Evolutionary conservation across 2,797 vertebrate genomes (phyloP).

Genomic region (Rhabdophis nuchalis): DNA sequence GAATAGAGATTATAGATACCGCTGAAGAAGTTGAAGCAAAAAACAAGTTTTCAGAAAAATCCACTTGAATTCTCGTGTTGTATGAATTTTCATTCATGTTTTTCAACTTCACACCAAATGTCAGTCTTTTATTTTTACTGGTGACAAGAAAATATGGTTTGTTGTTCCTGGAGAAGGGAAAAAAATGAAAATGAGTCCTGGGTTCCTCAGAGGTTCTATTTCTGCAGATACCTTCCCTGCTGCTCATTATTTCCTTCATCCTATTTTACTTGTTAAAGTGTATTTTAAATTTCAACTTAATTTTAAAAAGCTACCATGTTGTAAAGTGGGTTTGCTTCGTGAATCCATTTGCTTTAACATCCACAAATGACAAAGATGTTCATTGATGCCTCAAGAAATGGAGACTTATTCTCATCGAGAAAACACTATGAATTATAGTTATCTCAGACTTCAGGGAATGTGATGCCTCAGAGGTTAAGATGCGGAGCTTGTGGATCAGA

Average conservation of each 20-base stretch:
- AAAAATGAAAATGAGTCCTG: constrained; percentile 30
- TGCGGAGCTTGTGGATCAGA: too few species aligned
- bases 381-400: neutral
- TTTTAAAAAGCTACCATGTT: neutral
- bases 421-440: neutral
- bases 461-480: too few species aligned
- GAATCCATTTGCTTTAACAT: neutral
- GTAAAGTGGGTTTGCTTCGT: neutral
- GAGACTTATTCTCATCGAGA: neutral
- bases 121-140: constrained; percentile 77
- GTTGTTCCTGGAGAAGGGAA: constrained; percentile 64
- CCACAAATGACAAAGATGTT: neutral
- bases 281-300: neutral
- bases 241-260: neutral
- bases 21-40: constrained; percentile 79
- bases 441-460: neutral
- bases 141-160: constrained; percentile 74
- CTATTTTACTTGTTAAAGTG: neutral
- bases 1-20: constrained; percentile 66
- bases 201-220: neutral
- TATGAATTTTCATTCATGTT: constrained; percentile 87
- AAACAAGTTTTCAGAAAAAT: constrained; percentile 83
- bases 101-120: constrained; percentile 74
- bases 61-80: constrained; percentile 76
- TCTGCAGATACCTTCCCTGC: neutral